Conservation (phyloP, 2,888 invertebrate species). For the Platycnemis pennipes region DNA sequence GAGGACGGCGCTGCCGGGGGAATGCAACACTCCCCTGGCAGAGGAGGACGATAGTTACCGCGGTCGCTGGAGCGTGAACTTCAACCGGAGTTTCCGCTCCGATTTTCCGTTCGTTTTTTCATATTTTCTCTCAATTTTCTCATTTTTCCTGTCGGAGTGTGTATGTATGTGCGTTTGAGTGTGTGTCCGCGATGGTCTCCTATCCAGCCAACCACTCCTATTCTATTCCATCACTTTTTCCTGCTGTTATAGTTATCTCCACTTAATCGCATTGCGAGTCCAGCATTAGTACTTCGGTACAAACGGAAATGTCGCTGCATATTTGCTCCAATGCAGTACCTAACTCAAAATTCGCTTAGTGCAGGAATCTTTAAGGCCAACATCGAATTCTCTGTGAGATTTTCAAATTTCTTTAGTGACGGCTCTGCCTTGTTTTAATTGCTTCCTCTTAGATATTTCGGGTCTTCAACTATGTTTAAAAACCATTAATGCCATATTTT, state of each 20-base stretch:
- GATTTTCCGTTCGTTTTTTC: constrained; percentile 62
- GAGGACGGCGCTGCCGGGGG: constrained; percentile 41
- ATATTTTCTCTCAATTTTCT: constrained; percentile 53
- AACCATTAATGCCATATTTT: no score
- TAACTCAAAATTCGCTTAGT: no score
- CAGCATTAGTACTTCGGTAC: no score
- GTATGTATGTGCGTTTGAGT: not conserved
- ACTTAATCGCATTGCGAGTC: not conserved
- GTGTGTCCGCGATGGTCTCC: not conserved
- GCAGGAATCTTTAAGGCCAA: no score
- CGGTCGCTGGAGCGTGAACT: constrained; percentile 62
- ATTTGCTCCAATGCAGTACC: no score
- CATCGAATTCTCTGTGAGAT: no score
- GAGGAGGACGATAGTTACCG: constrained; percentile 52
- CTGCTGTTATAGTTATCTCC: not conserved
- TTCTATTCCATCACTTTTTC: not conserved
- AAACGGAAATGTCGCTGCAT: no score
- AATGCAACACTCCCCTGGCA: not conserved
- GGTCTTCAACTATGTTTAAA: no score
- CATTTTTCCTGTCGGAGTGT: constrained; percentile 49
- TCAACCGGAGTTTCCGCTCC: constrained; percentile 65
- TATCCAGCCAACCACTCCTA: not conserved
- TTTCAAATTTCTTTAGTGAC: no score
- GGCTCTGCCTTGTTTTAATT: no score
- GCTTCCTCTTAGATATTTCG: no score